Base-by-base conservation (phyloP, 2,888 invertebrate genomes). In the Noctua pronuba region DNA sequence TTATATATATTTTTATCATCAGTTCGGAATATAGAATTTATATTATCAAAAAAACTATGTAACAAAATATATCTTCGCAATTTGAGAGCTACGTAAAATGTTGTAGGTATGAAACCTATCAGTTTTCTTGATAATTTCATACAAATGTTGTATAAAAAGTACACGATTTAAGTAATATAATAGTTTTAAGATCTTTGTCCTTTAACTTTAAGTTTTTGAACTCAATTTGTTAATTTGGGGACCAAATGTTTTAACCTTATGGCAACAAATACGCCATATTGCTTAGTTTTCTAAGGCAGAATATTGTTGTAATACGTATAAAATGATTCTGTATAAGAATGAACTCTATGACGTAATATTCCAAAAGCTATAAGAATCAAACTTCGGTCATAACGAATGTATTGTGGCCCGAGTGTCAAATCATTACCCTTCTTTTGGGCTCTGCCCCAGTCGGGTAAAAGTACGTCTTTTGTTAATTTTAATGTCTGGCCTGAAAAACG, bases 41-140 rank as follows among this genome's bases (percentile, higher is more conserved):
- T 73, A 60, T 65, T 52, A 38, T 24, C 4, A 52, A 49, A 21
- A 55, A 75, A 35, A 1, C 2, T 18, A 24, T 75, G 41, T n/a
- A 55, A 67, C 46, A 28, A 69, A 70, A 52, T 16, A 66, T 60
- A 16, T 52, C 44, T 44, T 60, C 64, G 31, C 55, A 77, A 52
- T 70, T 44, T 67, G 72, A 70, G 67, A 73, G 69, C 71, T 85
- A 62, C 67, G 41, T 18, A 35, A 80, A 80, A 67, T 41, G 1
- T 73, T 77, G 31, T 62, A 73, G 38, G 60, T 86, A 35, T 75
- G 84, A 82, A 69, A 67, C 10, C 31, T 83, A 78, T 86, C 86
- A 86, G 84, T 84, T 86, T 78, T 84, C 21, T 46, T 84, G 84
- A 86, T 79, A 83, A 70, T 67, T 86, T 86, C 87, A 64, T 86